Evolutionary conservation across 1,140 invertebrate genomes (phyloP), one percentile per base, ranked within the genome.

Genomic region (Drosophila persimilis): DNA sequence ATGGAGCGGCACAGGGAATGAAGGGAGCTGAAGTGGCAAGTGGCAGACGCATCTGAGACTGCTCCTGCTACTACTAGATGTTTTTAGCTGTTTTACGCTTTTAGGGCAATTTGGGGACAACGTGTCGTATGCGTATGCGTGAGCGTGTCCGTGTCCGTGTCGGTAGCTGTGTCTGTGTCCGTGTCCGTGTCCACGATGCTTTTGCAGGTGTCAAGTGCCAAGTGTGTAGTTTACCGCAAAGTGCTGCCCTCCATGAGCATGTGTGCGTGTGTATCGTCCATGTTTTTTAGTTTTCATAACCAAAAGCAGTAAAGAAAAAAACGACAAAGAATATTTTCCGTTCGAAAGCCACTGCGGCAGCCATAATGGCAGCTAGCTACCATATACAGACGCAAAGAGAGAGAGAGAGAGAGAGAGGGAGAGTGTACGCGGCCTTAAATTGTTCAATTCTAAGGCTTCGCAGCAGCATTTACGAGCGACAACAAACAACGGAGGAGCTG

Each of bases 171-270:
- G 24, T 24, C 24, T 60, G 52, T 51, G 55, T 51, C 67, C 53
- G 39, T 43, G 53, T 26, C 35, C 35, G 52, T 43, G 50, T 54
- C 43, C 67, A 8, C 51, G 50, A n/a, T 44, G 47, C 52, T 69
- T 52, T 65, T 73, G 71, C 71, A 73, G 70, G 70, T 73, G 71
- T 73, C 71, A 73, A 73, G 71, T 74, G 71, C 71, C 71, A 73
- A 73, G 71, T 73, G 71, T 73, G 60, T 64, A 73, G 71, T 74
- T 74, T 73, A 74, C 71, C 52, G 70, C 60, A 73, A 63, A 73
- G 71, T 73, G 46, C 46, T 52, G 41, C 26, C 20, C 39, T 44
- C n/a, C 48, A 22, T 6, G 13, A 4, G 9, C n/a, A 53, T 53
- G 15, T 35, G 9, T 45, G 24, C 35, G 5, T 43, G 26, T 45